phyloP scores from a whole-genome alignment of 2,888 invertebrate genomes.

The Slavum lentiscoides region DNA sequence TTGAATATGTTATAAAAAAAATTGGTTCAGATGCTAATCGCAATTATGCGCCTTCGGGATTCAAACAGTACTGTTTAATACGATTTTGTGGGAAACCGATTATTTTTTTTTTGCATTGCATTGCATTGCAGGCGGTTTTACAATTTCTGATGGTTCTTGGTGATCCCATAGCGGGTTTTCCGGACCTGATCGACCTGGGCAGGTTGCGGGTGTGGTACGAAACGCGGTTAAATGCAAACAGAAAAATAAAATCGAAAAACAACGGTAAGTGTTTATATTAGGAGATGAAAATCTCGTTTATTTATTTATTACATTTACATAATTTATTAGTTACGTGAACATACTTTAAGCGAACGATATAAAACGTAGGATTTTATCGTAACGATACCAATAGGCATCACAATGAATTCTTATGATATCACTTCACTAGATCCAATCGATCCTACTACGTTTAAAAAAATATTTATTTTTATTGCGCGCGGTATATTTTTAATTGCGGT shows the following conservation, averaged over 20 bases:
- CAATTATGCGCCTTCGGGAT: too few species aligned
- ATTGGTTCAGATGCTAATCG: too few species aligned
- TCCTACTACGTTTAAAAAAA: too few species aligned
- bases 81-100: neutral
- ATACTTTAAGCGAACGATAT: neutral
- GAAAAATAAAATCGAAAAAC: neutral
- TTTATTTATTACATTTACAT: neutral
- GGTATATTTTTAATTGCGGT: too few species aligned
- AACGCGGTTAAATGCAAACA: neutral
- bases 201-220: slow-evolving; percentile 4
- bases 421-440: too few species aligned
- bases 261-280: neutral
- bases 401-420: too few species aligned
- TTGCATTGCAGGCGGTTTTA: neutral
- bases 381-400: too few species aligned
- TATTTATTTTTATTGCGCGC: too few species aligned
- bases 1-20: too few species aligned
- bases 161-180: slow-evolving; percentile 15
- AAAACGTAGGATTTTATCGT: neutral
- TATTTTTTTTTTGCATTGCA: too few species aligned
- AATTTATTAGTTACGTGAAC: neutral
- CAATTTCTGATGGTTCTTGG: neutral
- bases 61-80: neutral
- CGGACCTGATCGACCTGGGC: neutral
- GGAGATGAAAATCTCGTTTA: too few species aligned